Conservation (phyloP, 2,888 invertebrate genomes). For the Steromphala cineraria region DNA sequence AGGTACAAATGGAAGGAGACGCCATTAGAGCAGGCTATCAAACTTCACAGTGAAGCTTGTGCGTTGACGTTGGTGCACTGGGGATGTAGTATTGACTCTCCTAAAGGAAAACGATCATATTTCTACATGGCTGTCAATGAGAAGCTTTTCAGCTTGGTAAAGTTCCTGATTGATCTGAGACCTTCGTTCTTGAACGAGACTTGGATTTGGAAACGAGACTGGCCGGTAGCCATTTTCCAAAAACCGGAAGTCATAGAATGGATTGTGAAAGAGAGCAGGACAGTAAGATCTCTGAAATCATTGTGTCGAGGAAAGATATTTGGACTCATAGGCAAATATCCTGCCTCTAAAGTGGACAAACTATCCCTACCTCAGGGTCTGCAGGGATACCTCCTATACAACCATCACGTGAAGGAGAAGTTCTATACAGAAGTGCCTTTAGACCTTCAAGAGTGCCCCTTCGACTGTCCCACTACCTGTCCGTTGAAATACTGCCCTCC, state of each 20-base stretch:
- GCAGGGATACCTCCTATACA: slow-evolving; percentile 55
- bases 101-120: slow-evolving; percentile 52
- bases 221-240: slow-evolving; percentile 67
- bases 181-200: slow-evolving; percentile 62
- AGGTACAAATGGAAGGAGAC: slow-evolving; percentile 63
- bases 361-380: slow-evolving; percentile 56
- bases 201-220: slow-evolving; percentile 56
- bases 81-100: slow-evolving; percentile 58
- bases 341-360: slow-evolving; percentile 50
- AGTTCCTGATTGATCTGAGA: slow-evolving; percentile 60
- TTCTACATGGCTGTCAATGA: slow-evolving; percentile 64
- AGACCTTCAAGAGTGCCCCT: slow-evolving; percentile 61
- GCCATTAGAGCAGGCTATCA: slow-evolving; percentile 68
- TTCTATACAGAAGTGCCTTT: slow-evolving; percentile 52
- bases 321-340: slow-evolving; percentile 53
- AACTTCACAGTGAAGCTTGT: slow-evolving; percentile 64
- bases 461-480: slow-evolving; percentile 63
- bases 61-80: slow-evolving; percentile 67
- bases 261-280: slow-evolving; percentile 49
- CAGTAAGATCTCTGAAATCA: slow-evolving; percentile 50
- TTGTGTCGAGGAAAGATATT: slow-evolving; percentile 61
- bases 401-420: slow-evolving; percentile 55
- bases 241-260: slow-evolving; percentile 58
- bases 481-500: slow-evolving; percentile 56
- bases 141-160: slow-evolving; percentile 55